Evolutionary conservation across 2,888 invertebrate species (phyloP).

Genomic region (Drosophila atroscutellata): DNA sequence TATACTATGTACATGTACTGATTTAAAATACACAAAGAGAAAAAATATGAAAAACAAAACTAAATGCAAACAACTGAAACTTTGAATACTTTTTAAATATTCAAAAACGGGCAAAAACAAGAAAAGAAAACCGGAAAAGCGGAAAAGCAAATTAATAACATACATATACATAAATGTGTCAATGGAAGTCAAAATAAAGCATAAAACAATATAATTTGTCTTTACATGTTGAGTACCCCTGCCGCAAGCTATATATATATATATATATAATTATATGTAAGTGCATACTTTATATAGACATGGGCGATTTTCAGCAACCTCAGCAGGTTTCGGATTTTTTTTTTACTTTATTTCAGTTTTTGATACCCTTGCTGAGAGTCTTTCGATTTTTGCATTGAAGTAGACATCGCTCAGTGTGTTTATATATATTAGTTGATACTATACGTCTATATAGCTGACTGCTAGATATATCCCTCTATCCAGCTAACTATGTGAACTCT

Average conservation of each 20-base stretch:
- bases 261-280: neutral
- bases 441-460: neutral
- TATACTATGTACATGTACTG: constrained; percentile 77
- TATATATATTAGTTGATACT: neutral
- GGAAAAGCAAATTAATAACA: constrained; percentile 48
- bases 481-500: neutral
- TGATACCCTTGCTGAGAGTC: neutral
- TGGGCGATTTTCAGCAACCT: constrained; percentile 28
- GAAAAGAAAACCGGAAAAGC: constrained; percentile 24
- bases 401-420: neutral
- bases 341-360: neutral
- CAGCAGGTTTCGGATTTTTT: constrained; percentile 39
- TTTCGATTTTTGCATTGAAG: too few species aligned
- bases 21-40: constrained; percentile 63
- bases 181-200: constrained; percentile 81
- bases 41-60: constrained; percentile 20
- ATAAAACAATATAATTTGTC: constrained; percentile 37
- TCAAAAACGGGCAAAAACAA: constrained; percentile 38
- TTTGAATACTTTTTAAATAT: constrained; percentile 77
- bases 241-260: neutral
- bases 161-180: constrained; percentile 79
- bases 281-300: neutral
- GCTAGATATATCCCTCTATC: neutral
- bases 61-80: constrained; percentile 44
- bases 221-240: constrained; percentile 25